Evolutionary conservation across 2,888 invertebrate genomes (phyloP).

Genomic region (Apoderus coryli): DNA sequence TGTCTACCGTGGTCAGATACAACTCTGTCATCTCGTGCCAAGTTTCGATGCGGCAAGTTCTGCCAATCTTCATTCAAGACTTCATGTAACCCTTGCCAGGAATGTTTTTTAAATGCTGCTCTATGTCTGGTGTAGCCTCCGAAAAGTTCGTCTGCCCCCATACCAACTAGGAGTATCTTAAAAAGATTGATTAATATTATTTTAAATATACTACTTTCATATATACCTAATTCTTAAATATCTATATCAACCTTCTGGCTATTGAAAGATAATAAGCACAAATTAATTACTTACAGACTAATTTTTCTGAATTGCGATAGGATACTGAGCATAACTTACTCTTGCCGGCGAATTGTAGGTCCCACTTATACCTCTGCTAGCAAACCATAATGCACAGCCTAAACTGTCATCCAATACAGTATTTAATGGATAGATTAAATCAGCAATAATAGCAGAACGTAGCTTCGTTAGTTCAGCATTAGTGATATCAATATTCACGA

Average conservation of each 20-base stretch:
- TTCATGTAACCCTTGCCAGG: constrained; percentile 38
- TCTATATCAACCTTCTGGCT: too few species aligned
- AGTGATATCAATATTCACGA: constrained; percentile 64
- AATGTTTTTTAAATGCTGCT: constrained; percentile 46
- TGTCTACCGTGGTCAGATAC: constrained; percentile 80
- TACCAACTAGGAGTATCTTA: constrained; percentile 71
- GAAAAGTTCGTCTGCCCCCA: constrained; percentile 95
- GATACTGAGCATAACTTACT: constrained; percentile 39
- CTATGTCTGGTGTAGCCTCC: constrained; percentile 89
- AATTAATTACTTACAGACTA: too few species aligned
- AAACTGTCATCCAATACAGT: constrained; percentile 92
- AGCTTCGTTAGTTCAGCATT: constrained; percentile 45
- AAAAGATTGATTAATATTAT: too few species aligned
- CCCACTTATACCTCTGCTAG: constrained; percentile 55
- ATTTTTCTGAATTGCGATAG: too few species aligned
- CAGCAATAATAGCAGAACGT: constrained; percentile 45
- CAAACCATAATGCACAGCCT: constrained; percentile 96
- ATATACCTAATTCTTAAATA: too few species aligned
- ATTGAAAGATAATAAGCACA: too few species aligned
- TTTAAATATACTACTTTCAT: too few species aligned
- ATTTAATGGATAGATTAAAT: constrained; percentile 71
- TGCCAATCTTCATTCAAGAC: constrained; percentile 59
- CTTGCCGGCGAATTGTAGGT: constrained; percentile 45
- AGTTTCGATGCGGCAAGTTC: constrained; percentile 77
- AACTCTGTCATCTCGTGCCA: constrained; percentile 89